Evolutionary conservation across 2,797 vertebrate genomes (phyloP).

Genomic region (Okamejei kenojei): DNA sequence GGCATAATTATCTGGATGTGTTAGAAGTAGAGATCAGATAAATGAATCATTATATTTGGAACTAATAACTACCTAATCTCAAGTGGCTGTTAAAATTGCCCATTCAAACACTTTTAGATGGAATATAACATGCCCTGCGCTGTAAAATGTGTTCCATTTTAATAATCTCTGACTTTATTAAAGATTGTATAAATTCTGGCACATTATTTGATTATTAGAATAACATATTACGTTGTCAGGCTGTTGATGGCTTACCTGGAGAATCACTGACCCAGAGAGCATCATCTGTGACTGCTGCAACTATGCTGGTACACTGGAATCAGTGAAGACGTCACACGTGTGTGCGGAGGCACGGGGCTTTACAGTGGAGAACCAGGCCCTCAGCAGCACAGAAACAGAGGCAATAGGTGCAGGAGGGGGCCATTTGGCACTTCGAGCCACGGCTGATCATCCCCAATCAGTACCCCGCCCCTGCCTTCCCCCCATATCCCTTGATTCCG

Average conservation of each 20-base stretch:
- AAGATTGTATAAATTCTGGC: constrained; percentile 30
- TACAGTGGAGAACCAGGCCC: too few species aligned
- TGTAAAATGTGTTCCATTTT: constrained; percentile 17
- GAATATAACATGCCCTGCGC: constrained; percentile 5
- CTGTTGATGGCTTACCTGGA: background rate
- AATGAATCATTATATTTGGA: constrained; percentile 36
- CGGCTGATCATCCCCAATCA: too few species aligned
- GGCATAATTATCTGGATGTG: constrained; percentile 17
- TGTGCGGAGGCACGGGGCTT: too few species aligned
- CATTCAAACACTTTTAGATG: constrained; percentile 32
- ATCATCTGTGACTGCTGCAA: too few species aligned
- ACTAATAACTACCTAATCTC: constrained; percentile 38
- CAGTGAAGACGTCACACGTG: background rate
- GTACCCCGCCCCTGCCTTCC: too few species aligned
- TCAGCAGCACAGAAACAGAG: too few species aligned
- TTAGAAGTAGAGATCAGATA: constrained; percentile 31
- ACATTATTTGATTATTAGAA: constrained; percentile 17
- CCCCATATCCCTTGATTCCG: too few species aligned
- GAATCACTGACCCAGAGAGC: background rate
- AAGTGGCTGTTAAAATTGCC: constrained; percentile 37
- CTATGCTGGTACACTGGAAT: background rate
- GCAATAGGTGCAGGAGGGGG: too few species aligned
- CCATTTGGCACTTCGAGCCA: too few species aligned
- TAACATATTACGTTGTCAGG: background rate
- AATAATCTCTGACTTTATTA: constrained; percentile 36